Evolutionary conservation across 2,888 invertebrate species (phyloP), one percentile per base, ranked within the genome.

Genomic region (Caenorhabditis becei): DNA sequence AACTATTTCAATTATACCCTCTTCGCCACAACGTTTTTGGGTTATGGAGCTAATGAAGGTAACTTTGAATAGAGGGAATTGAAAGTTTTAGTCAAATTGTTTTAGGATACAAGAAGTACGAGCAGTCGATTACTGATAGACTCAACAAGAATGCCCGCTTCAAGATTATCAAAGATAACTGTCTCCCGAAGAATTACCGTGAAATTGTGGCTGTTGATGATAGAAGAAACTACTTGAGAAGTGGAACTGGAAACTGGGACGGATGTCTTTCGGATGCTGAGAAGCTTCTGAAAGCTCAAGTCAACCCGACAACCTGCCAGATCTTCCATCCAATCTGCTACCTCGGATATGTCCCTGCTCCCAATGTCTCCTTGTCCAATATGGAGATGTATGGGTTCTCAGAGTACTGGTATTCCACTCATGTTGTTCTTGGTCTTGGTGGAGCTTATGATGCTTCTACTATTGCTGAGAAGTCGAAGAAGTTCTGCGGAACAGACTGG

Each of bases 1-100:
- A 70, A 88, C 3, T 90, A 91, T 8, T 93, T 93, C 85, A 84
- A 88, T 11, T 93, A 93, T 88, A 87, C 91, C 35, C 89, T 93
- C 1, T 93, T 92, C 85, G 93, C 93, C n/a, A 92, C 92, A 8
- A 93, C 93, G 7, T 93, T 92, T 84, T 91, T 93, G 16, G 93
- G 93, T 16, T 93, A 91, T 87, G 93, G 93, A 23, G 93, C 92
- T 18, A 93, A 93, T 85, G 91, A 92, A 65, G 93, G 41, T 11
- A 10, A 32, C 10, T 32, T 32, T 32, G 4, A 7, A 7, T 32
- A 7, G 5, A 32, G 10, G 10, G 4, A 7, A 7, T 32, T 32
- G 5, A 32, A 32, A 32, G 32, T 32, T 32, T 7, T 32, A 32
- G 4, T 32, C 4, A 32, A 32, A 32, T 7, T 32, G 32, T 32